phyloP scores from a whole-genome alignment of 2,113 vertebrate species.

The Heptranchias perlo region DNA sequence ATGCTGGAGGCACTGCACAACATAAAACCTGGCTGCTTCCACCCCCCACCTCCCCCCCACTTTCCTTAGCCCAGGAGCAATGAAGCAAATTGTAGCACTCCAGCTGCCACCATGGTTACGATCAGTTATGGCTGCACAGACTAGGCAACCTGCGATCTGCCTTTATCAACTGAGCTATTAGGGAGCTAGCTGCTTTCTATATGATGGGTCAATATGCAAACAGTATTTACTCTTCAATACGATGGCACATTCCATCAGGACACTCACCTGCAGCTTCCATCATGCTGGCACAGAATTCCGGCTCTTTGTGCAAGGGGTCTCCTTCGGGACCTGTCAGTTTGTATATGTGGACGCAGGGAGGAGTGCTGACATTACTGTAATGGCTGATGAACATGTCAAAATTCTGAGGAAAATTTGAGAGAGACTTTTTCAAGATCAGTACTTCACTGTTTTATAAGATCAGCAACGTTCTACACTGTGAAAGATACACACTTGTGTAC shows the following conservation, averaged over 20 bases:
- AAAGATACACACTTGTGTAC: neutral
- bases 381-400: conserved; percentile 97
- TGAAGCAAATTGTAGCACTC: neutral
- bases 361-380: conserved; percentile 89
- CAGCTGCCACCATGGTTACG: neutral
- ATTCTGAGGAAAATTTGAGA: conserved; percentile 59
- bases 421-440: neutral
- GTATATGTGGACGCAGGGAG: conserved; percentile 90
- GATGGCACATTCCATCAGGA: neutral
- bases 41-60: neutral
- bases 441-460: neutral
- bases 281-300: conserved; percentile 96
- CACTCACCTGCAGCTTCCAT: conserved; percentile 90
- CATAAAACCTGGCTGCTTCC: neutral
- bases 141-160: neutral
- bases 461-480: neutral
- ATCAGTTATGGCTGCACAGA: neutral
- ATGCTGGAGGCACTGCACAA: neutral
- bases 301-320: conserved; percentile 76
- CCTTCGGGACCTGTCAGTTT: conserved; percentile 74
- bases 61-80: neutral
- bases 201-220: too few relatives aligned
- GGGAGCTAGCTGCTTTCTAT: neutral
- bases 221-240: neutral
- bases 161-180: neutral